Evolutionary conservation across 2,888 invertebrate species (phyloP), one percentile per base, ranked within the genome.

Genomic region (Drosophila melanosoma): DNA sequence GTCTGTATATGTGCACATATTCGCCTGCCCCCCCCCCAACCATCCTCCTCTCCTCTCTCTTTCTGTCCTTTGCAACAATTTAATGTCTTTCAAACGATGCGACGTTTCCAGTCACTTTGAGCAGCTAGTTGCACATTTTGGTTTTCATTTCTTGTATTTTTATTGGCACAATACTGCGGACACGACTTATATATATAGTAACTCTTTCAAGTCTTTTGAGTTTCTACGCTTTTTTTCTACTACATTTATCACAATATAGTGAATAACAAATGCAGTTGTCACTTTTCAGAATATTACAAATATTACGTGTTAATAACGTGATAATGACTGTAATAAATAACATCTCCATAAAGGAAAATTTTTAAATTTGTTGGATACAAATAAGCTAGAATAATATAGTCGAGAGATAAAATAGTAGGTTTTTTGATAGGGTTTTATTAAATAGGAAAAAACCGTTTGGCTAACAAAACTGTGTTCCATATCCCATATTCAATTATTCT

Each of bases 91-190:
- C 57, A n/a, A 51, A 29, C 29, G 29, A 57, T 42, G 49, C 68
- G 15, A 54, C 54, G 68, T 67, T 52, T 65, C 36, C 56, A 54
- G 72, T 76, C 52, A 65, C 33, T 69, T 63, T 12, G 33, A 38
- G 54, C 60, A 49, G 51, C 64, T 65, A 66, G 64, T 81, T 81
- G 60, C 70, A 64, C 62, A 78, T 81, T 63, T 35, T 66, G 15
- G 23, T 51, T 65, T 26, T n/a, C n/a, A 32, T 53, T 57, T 69
- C 56, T 62, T 69, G 75, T 48, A 57, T 69, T 82, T 86, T 87
- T 87, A 87, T 82, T 66, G 58, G 23, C 79, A 40, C 60, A 40
- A 26, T 11, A 38, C 51, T 20, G 38, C 35, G 52, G 36, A 42
- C 48, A 59, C 15, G 20, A 45, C 3, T 45, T 56, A 77, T 60